Evolutionary conservation across 2,888 invertebrate species (phyloP), one percentile per base, ranked within the genome.

Genomic region (Zootermopsis nevadensis): DNA sequence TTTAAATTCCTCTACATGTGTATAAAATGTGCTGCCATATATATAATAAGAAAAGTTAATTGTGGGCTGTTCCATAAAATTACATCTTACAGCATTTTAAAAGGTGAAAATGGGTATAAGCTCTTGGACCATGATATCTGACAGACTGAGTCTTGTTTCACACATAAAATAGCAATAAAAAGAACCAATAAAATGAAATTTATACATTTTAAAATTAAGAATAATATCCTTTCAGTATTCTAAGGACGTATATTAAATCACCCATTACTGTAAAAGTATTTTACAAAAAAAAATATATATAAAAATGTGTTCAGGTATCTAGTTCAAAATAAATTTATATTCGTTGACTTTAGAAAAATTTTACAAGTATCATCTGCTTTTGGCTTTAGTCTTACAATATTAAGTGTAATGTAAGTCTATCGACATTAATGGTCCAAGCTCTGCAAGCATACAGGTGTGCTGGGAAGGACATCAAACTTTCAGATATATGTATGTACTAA

Each of bases 21-120:
- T 82, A 82, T 66, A 82, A 82, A 82, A 82, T 82, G 74, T 82
- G 82, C 82, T 82, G 82, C 82, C 82, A 60, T 82, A 72, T 81
- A 79, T 79, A 80, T 79, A 55, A 79, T 74, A 55, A 30, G 31
- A 55, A 77, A 80, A 67, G 80, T 80, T 80, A 80, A 38, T 74
- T 74, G 38, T 66, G 67, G 80, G 80, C 80, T 66, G 80, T 80
- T 80, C 80, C 80, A 66, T 80, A 66, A 35, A 27, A 80, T 38
- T 60, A 74, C 74, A 74, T 42, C 69, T 69, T 38, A 38, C 24
- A 74, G 42, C 74, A 74, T 74, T 22, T 31, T 69, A 69, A 74
- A n/a, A 74, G 24, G 74, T 74, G 35, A 35, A 74, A 38, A 22
- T n/a, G 10, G 69, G 74, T 38, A n/a, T 38, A 74, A 74, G 24